These are phyloP conservation scores for Pseudococcus viburni DNA, from an alignment of 2,888 invertebrate genomes.

Conservation along the genomic window DNA sequence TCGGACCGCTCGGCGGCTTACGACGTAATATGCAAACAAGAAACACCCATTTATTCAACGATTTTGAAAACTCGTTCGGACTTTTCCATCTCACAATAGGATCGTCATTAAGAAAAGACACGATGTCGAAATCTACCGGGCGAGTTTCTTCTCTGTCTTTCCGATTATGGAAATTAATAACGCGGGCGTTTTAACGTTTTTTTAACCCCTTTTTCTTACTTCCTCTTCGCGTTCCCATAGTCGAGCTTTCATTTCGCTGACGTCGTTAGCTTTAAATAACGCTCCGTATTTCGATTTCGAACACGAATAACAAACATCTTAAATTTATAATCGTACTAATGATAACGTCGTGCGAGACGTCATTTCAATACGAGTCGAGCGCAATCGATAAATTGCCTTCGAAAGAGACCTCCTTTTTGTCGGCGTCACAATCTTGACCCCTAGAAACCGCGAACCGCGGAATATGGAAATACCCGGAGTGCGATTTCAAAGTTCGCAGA, in stretches of 20 bases:
- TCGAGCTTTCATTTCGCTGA: background rate
- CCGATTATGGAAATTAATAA: slow-evolving; percentile 27
- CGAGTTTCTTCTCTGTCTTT: background rate
- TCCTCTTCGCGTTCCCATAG: background rate
- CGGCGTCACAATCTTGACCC: too few species aligned
- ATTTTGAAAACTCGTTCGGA: too few species aligned
- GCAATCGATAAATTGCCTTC: background rate
- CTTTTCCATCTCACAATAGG: too few species aligned
- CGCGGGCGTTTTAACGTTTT: background rate
- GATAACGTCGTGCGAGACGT: slow-evolving; percentile 2
- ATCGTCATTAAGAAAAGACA: background rate
- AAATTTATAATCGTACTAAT: slow-evolving; percentile 14
- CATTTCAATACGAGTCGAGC: background rate
- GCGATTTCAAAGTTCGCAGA: too few species aligned
- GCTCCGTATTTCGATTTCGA: background rate
- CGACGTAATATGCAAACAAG: too few species aligned
- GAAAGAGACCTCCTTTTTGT: background rate
- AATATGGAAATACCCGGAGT: too few species aligned
- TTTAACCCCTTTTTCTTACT: background rate
- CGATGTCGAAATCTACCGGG: background rate
- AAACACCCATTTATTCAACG: too few species aligned
- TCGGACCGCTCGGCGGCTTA: too few species aligned
- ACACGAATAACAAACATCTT: slow-evolving; percentile 17
- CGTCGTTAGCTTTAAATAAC: background rate
- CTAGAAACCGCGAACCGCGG: too few species aligned